phyloP scores from a whole-genome alignment of 30 jellyfish, hydroid and myxozoan species.

The Sanderia malayensis region DNA sequence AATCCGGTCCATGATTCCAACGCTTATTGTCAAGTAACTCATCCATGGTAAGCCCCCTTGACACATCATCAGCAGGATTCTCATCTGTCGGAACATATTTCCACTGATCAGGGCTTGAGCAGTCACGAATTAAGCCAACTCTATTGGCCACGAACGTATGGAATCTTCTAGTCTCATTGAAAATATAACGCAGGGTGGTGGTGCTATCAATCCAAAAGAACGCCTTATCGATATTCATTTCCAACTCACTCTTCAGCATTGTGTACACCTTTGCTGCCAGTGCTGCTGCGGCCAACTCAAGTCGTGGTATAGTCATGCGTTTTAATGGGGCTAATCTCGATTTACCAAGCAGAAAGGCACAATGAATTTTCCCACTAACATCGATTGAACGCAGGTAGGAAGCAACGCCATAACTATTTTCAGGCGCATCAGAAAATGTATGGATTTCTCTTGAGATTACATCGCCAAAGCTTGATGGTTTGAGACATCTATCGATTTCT shows the following conservation, averaged over 20 bases:
- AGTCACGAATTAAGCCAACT: neutral
- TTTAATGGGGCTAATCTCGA: neutral
- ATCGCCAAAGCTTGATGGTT: constrained; percentile 1
- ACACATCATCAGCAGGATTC: neutral
- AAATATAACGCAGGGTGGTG: neutral
- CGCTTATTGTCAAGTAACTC: neutral
- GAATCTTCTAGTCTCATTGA: neutral
- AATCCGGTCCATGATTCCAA: neutral
- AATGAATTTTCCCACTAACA: neutral
- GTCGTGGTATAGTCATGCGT: constrained; percentile 2
- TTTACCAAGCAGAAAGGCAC: neutral
- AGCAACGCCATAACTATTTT: neutral
- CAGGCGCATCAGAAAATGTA: neutral
- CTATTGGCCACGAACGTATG: neutral
- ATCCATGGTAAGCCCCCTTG: neutral
- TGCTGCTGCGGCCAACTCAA: constrained; percentile 4
- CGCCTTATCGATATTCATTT: neutral
- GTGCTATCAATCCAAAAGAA: neutral
- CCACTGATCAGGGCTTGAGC: constrained; percentile 2
- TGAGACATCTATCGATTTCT: neutral
- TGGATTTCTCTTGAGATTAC: neutral
- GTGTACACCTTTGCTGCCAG: constrained; percentile 3
- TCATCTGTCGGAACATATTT: neutral
- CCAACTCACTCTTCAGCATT: neutral
- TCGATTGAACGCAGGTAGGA: constrained; percentile 2